A percentile compares a stretch with the other conserved stretches of the same genome.
These are phyloP conservation scores for Drosophila aff. DNA, from an alignment of 1,140 invertebrate species.

Conservation along the genomic window DNA sequence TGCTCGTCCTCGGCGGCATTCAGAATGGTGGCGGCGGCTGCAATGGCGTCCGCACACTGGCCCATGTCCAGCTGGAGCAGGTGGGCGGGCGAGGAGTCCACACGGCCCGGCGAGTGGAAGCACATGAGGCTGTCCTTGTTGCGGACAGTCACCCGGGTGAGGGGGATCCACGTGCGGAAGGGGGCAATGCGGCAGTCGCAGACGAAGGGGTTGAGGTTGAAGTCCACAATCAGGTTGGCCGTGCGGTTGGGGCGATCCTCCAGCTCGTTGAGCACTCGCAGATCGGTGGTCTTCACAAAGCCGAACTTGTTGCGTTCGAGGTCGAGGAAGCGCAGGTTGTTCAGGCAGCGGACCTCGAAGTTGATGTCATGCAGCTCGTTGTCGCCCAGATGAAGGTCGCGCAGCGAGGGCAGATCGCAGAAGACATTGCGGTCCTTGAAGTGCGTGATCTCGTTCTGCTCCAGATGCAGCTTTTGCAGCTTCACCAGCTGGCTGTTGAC, in stretches of 20 bases:
- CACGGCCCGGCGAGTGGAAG: constrained; percentile 66
- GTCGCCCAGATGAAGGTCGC: constrained; percentile 90
- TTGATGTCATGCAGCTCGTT: constrained; percentile 88
- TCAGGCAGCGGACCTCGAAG: constrained; percentile 89
- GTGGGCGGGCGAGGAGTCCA: constrained; percentile 70
- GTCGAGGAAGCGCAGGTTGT: constrained; percentile 89
- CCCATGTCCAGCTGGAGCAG: constrained; percentile 83
- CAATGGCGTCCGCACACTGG: constrained; percentile 78
- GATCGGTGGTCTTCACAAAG: constrained; percentile 87
- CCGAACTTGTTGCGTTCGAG: constrained; percentile 90
- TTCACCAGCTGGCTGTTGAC: constrained; percentile 89
- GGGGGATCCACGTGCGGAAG: constrained; percentile 88
- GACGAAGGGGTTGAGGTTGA: constrained; percentile 89
- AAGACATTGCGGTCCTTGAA: constrained; percentile 89
- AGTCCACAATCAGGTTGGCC: constrained; percentile 88
- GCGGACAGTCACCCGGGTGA: constrained; percentile 88
- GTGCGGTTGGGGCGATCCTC: constrained; percentile 85
- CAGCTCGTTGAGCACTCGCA: constrained; percentile 87
- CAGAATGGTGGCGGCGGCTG: constrained; percentile 74
- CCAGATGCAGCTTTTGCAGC: constrained; percentile 90
- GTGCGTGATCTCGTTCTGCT: constrained; percentile 91
- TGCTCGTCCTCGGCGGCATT: constrained; percentile 61
- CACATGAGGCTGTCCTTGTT: constrained; percentile 87
- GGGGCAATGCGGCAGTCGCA: constrained; percentile 88
- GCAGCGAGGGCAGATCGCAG: constrained; percentile 89